Evolutionary conservation across 2,888 invertebrate genomes (phyloP).

Genomic region (Drosophila gaucha): DNA sequence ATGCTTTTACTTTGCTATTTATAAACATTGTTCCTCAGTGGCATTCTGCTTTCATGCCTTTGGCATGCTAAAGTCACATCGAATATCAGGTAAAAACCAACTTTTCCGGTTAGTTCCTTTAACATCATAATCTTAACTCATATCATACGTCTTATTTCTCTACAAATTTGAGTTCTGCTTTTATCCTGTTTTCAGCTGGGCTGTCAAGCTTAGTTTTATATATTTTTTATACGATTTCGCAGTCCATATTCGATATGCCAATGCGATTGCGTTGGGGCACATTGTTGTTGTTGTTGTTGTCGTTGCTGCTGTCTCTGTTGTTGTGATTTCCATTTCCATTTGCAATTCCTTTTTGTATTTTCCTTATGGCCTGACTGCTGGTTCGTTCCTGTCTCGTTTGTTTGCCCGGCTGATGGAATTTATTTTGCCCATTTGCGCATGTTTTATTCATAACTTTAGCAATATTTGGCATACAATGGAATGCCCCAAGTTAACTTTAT

Average conservation of each 20-base stretch:
- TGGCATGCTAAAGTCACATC: too few species aligned
- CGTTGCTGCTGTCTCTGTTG: conserved; percentile 33
- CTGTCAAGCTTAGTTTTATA: conserved; percentile 6
- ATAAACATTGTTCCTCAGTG: too few species aligned
- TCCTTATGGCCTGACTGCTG: conserved; percentile 22
- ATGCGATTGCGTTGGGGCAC: conserved; percentile 36
- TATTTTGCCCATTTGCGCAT: conserved; percentile 63
- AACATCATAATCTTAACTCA: too few species aligned
- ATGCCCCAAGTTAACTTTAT: conserved; percentile 57
- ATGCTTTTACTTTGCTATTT: too few species aligned
- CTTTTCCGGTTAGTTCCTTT: too few species aligned
- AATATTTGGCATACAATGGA: conserved; percentile 73
- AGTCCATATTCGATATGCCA: conserved; percentile 60
- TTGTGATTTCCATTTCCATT: conserved; percentile 70
- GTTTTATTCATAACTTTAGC: conserved; percentile 77
- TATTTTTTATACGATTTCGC: conserved; percentile 18
- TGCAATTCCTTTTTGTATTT: conserved; percentile 69
- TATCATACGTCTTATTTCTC: too few species aligned
- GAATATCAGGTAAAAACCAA: too few species aligned
- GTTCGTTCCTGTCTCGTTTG: conserved; percentile 51
- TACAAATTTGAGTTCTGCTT: neutral
- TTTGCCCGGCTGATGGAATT: conserved; percentile 59
- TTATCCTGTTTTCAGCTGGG: conserved; percentile 27
- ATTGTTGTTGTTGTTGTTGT: conserved; percentile 22
- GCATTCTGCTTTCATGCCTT: too few species aligned